Evolutionary conservation across 1,140 invertebrate species (phyloP).

Genomic region (Drosophila bipectinata): DNA sequence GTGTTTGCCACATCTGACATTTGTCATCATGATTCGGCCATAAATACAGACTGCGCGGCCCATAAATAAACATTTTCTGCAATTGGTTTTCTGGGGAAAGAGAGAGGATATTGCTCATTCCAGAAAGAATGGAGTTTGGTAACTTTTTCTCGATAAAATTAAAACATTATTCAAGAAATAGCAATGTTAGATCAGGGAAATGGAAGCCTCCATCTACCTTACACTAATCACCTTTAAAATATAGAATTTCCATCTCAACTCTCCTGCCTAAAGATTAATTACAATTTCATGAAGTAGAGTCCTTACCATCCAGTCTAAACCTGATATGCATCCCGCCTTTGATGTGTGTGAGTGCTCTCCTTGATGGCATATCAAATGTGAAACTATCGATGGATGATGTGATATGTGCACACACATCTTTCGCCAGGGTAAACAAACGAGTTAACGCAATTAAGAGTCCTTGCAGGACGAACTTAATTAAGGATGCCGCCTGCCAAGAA

Average conservation of each 20-base stretch:
- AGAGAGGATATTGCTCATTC: background rate
- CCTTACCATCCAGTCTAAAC: background rate
- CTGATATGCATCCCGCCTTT: slow-evolving; percentile 48
- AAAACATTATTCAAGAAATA: background rate
- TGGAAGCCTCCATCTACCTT: background rate
- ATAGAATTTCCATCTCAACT: background rate
- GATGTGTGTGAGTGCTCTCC: slow-evolving; percentile 52
- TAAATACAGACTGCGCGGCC: slow-evolving; percentile 77
- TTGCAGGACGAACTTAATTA: slow-evolving; percentile 68
- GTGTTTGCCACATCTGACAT: slow-evolving; percentile 77
- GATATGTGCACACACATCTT: slow-evolving; percentile 43
- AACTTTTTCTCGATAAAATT: background rate
- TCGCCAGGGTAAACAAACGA: slow-evolving; percentile 40
- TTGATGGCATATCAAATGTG: slow-evolving; percentile 70
- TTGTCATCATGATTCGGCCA: slow-evolving; percentile 81
- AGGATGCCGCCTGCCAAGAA: slow-evolving; percentile 44
- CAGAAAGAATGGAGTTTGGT: background rate
- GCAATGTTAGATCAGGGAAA: too few relatives aligned
- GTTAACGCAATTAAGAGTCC: slow-evolving; percentile 69
- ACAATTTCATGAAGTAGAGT: slow-evolving; percentile 50
- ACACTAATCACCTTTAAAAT: background rate
- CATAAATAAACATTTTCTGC: slow-evolving; percentile 71
- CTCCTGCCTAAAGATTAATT: slow-evolving; percentile 31
- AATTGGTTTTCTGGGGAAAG: slow-evolving; percentile 14
- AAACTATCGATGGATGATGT: slow-evolving; percentile 76